Evolutionary conservation across 2,113 vertebrate species (phyloP).

Genomic region (Pogonocichla stellata): DNA sequence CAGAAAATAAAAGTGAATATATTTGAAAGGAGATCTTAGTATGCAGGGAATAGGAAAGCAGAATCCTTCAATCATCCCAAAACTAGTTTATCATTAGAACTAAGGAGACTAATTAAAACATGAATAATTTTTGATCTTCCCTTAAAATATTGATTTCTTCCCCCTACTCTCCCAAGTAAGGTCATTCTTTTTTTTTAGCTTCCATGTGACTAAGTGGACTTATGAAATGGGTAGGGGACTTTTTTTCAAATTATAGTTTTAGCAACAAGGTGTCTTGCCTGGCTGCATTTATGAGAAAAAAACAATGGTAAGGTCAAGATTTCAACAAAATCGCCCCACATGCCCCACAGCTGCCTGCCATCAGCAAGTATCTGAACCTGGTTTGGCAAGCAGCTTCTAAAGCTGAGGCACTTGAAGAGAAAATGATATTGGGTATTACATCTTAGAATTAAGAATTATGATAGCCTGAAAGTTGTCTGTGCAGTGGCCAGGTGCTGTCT

Average conservation of each 20-base stretch:
- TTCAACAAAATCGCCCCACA: not conserved
- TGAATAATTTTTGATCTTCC: not conserved
- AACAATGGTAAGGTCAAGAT: not conserved
- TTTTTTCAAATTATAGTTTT: not conserved
- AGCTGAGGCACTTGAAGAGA: not conserved
- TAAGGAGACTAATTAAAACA: not conserved
- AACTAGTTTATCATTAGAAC: not conserved
- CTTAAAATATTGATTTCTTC: not conserved
- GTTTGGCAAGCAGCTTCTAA: not conserved
- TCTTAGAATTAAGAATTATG: not conserved
- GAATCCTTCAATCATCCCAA: not conserved
- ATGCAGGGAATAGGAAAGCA: not conserved
- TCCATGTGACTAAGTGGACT: not conserved
- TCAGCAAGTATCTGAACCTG: not conserved
- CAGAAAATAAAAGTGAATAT: not conserved
- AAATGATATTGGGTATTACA: not conserved
- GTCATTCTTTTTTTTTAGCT: not conserved
- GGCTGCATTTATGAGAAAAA: not conserved
- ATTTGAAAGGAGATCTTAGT: not conserved
- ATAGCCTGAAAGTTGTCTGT: not conserved
- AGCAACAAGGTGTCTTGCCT: not conserved
- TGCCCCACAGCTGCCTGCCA: not conserved
- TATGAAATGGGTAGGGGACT: not conserved
- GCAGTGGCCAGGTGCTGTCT: not conserved
- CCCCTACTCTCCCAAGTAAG: not conserved